phyloP scores from a whole-genome alignment of 2,797 vertebrate species.

The Pterois miles region DNA sequence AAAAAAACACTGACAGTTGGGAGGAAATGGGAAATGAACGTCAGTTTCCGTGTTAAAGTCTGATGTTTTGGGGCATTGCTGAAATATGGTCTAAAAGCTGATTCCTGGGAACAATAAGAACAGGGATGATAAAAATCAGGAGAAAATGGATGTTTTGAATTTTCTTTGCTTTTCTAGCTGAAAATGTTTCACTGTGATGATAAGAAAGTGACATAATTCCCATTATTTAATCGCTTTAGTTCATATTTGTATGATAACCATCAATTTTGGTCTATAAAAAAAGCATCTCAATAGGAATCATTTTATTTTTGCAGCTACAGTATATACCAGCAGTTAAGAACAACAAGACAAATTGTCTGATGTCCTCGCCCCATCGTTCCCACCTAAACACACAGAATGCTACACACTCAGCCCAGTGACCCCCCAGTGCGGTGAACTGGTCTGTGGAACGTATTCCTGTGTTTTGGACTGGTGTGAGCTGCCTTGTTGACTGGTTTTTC shows the following conservation, averaged over 20 bases:
- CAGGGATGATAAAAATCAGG: too few species aligned
- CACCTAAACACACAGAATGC: conserved; percentile 24
- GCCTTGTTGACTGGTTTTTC: conserved; percentile 77
- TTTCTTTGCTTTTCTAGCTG: neutral
- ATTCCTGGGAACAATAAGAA: neutral
- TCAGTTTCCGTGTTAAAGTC: neutral
- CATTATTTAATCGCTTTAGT: neutral
- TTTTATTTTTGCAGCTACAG: neutral
- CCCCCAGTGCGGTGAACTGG: neutral
- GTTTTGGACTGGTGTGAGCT: conserved; percentile 67
- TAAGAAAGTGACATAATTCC: neutral
- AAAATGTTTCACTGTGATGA: neutral
- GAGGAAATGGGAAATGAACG: neutral
- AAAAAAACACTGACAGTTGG: neutral
- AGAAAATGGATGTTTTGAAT: neutral
- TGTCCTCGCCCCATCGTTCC: conserved; percentile 22
- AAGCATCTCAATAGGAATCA: neutral
- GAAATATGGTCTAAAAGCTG: neutral
- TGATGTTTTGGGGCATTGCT: neutral
- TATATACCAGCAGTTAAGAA: neutral
- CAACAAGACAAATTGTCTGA: conserved; percentile 11
- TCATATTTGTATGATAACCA: neutral
- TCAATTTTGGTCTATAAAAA: neutral
- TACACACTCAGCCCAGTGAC: neutral
- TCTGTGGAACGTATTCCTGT: conserved; percentile 34